Base-by-base conservation (phyloP, 2,797 vertebrate genomes). In the Okamejei kenojei region DNA sequence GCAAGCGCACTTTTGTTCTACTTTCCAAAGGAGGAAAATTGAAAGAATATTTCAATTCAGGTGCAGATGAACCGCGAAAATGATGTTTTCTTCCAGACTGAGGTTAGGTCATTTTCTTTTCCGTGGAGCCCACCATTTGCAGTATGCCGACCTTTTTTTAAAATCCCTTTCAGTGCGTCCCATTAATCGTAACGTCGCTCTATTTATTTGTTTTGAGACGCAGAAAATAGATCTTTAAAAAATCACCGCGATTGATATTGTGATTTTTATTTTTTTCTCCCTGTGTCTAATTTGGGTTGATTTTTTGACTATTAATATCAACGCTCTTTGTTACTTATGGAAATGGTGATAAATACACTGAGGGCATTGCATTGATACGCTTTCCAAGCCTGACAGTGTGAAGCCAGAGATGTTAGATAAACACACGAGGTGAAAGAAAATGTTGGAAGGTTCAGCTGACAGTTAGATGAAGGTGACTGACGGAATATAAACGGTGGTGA, bases 1-100 rank as follows among this genome's bases (percentile, higher is more conserved):
- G 94, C 94, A 94, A 95, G 95, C 94, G 95, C 96, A 95, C 96
- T 96, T 54, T 96, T 94, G 94, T 92, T 94, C 93, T 88, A 65
- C 63, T 88, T 88, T 88, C 84, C 63, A 88, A 88, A 88, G 84
- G 84, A 68, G 61, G 61, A 68, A 32, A 88, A 88, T 88, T 88
- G 84, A 88, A 88, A 88, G 84, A 88, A 88, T 88, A 88, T 88
- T 88, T 88, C 84, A 88, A 88, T 88, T 88, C 84, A 88, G n/a
- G 61, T 32, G 65, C 84, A 35, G 84, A 88, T 88, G 61, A 88
- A 88, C 84, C n/a, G 9, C n/a, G n/a, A 68, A 88, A 88, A 68
- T 88, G 35, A 88, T 88, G 84, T 35, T 68, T 88, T 88, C 61
- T 88, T 68, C 63, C n/a, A 65, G 0, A 88, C 84, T 68, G 63